Evolutionary conservation across 2,113 vertebrate genomes (phyloP), one percentile per base, ranked within the genome.

Genomic region (Pelusios castaneus): DNA sequence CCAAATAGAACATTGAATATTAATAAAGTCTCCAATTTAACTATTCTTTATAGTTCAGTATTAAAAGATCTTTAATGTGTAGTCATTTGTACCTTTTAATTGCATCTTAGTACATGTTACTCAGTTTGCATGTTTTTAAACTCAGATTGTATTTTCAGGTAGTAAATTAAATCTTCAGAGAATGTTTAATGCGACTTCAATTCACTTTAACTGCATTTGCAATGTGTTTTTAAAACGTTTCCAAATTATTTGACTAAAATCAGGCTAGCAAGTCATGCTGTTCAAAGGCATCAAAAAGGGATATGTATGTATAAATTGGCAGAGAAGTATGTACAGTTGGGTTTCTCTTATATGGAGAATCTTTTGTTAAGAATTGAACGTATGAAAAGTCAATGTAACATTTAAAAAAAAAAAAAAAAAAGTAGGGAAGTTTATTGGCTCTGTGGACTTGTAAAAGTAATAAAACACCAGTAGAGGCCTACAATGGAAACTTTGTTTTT

Each of bases 71-170:
- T 95, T 90, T 91, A 96, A 93, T 76, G 87, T 91, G 52, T 34
- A 95, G 51, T 95, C 89, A 80, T 60, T 63, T 67, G 34, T 91
- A 67, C 79, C 92, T 89, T 89, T 94, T 91, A 92, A 97, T 90
- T 93, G 83, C 96, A 92, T 85, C 79, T 73, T 55, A 85, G n/a
- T 97, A 97, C 87, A 84, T 51, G 38, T 89, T 92, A 54, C 73
- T 95, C 78, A 96, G 58, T 93, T 95, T 97, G 96, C 96, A 96
- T 98, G 96, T 91, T 97, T 95, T 95, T 93, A 96, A 97, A 89
- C 80, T 85, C 58, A 63, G 88, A 96, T 96, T 96, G 95, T 96
- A 95, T 97, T 97, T 52, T 96, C 95, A 95, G 89, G 87, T 88
- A 95, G 92, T 84, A 84, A 88, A 87, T 51, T 94, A 87, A 95